Evolutionary conservation across 2,888 invertebrate species (phyloP), one percentile per base, ranked within the genome.

Genomic region (Tetranychus truncatus): DNA sequence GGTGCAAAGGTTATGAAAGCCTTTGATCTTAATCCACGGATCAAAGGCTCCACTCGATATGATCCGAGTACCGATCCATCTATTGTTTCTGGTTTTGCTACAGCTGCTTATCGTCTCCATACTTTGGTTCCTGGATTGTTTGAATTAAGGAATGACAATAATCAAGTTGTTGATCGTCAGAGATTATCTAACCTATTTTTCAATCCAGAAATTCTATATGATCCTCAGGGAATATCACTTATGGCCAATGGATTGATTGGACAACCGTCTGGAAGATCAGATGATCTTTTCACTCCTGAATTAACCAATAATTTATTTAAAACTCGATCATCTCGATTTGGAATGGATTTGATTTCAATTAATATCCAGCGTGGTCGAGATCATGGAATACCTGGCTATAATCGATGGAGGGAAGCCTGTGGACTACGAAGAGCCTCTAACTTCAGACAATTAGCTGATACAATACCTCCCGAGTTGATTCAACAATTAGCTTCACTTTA

Each of bases 71-170:
- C 81, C 11, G 80, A 80, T 76, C 79, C 81, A 0, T 76, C 78
- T 7, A 79, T 81, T 18, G 78, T 80, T 1, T 81, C 80, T 75
- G 80, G 78, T 11, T 82, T 82, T 77, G 79, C 80, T 7, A 76
- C 81, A 1, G 82, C 82, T 21, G 82, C 81, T 4, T 81, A 80
- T 78, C 77, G 82, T 44, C 80, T 81, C 72, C 82, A 82, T 78
- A 80, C 79, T 7, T 76, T 80, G 21, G 55, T 78, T 9, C 74
- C 76, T 74, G 76, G 77, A 15, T 34, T n/a, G n/a, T 15, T 78
- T 34, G n/a, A 75, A 45, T 71, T 78, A 69, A 45, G 75, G 24
- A n/a, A 76, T n/a, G 46, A 72, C 15, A 72, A 75, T 15, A 74
- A 74, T 67, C 65, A 72, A 55, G 44, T 75, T n/a, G 21, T 66